Evolutionary conservation across 2,113 vertebrate genomes (phyloP).

Genomic region (Gila orcuttii): DNA sequence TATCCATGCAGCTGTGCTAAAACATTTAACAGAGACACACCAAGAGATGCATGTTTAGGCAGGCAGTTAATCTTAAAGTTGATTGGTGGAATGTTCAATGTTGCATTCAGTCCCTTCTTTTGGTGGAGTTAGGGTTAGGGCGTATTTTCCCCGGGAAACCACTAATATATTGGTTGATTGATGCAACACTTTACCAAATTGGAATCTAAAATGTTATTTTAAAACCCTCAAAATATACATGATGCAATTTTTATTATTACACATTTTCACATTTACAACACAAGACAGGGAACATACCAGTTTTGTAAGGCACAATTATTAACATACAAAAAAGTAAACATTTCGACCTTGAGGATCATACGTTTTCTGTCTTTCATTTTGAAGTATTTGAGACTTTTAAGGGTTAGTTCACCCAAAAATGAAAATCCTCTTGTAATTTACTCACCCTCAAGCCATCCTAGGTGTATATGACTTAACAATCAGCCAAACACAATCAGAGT

Average conservation of each 20-base stretch:
- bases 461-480: too few species aligned
- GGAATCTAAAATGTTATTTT: background rate
- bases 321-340: background rate
- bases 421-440: too few species aligned
- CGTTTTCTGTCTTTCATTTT: background rate
- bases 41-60: slow-evolving; percentile 1
- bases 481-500: too few species aligned
- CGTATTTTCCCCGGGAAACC: background rate
- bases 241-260: background rate
- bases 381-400: background rate
- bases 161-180: background rate
- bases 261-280: background rate
- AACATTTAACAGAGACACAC: slow-evolving; percentile 36
- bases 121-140: background rate
- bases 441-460: too few species aligned
- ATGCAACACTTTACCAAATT: background rate
- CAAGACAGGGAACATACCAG: background rate
- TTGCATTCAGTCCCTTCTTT: background rate
- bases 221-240: too few species aligned
- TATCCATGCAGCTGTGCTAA: slow-evolving; percentile 3
- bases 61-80: background rate
- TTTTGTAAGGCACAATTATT: background rate
- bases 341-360: background rate
- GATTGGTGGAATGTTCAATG: background rate
- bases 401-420: too few species aligned